phyloP scores from a whole-genome alignment of 1,140 invertebrate genomes.

The Stegodyphus dumicola region DNA sequence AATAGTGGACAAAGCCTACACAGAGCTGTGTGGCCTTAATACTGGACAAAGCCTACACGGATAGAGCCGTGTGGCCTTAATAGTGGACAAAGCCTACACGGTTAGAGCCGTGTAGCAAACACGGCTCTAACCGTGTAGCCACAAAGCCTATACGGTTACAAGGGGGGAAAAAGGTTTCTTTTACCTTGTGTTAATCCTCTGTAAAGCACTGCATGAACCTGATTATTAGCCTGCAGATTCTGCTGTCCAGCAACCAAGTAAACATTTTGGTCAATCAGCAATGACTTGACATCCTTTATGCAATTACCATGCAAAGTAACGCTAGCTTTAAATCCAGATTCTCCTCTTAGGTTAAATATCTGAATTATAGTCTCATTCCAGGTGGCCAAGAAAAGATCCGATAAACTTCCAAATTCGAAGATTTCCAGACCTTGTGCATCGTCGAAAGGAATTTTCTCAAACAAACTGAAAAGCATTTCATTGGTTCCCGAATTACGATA shows the following conservation, averaged over 20 bases:
- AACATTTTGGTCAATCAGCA: neutral
- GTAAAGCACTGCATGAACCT: conserved; percentile 6
- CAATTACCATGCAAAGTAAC: conserved; percentile 18
- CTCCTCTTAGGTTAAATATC: conserved; percentile 21
- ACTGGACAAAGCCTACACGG: too few species aligned
- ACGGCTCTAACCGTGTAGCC: too few species aligned
- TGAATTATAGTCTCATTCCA: conserved; percentile 26
- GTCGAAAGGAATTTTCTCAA: conserved; percentile 49
- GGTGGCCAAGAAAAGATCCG: conserved; percentile 2
- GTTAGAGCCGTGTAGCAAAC: too few species aligned
- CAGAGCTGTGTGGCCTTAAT: too few species aligned
- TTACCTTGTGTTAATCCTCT: conserved; percentile 2
- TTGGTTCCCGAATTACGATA: conserved; percentile 17
- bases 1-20: too few species aligned
- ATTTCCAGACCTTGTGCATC: conserved; percentile 18
- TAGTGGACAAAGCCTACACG: too few species aligned
- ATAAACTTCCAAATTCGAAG: conserved; percentile 29
- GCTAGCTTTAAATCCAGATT: conserved; percentile 19
- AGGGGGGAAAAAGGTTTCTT: too few species aligned
- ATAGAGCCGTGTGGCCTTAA: too few species aligned
- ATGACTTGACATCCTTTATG: conserved; percentile 19
- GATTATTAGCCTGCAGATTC: neutral
- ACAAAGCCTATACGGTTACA: too few species aligned
- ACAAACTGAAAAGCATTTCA: conserved; percentile 6
- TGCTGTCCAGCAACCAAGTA: conserved; percentile 45